These are phyloP conservation scores for Coregonus suidteri DNA, from an alignment of 2,797 vertebrate species.

Conservation along the genomic window DNA sequence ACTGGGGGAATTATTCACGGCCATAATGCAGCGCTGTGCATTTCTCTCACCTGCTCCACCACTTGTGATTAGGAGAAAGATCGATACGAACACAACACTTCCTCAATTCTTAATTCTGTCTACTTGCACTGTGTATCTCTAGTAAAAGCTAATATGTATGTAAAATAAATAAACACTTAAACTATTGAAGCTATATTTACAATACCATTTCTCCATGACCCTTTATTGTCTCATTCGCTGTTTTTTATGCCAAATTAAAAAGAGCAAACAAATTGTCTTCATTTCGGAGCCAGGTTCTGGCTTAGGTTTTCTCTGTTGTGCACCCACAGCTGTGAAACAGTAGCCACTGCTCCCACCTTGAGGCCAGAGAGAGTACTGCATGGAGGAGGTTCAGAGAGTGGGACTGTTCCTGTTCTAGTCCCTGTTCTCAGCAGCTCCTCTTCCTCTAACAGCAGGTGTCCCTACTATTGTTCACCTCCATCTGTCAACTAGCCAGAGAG, in stretches of 20 bases:
- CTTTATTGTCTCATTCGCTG: background rate
- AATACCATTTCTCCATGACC: background rate
- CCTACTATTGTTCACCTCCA: slow-evolving; percentile 72
- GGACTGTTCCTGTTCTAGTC: slow-evolving; percentile 49
- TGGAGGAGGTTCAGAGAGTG: slow-evolving; percentile 39
- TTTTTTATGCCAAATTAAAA: background rate
- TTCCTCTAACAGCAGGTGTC: slow-evolving; percentile 85
- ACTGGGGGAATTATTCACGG: background rate
- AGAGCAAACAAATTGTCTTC: background rate
- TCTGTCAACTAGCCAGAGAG: slow-evolving; percentile 42
- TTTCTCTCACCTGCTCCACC: slow-evolving; percentile 7
- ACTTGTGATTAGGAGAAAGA: background rate
- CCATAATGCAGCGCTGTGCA: background rate
- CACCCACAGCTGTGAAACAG: slow-evolving; percentile 57
- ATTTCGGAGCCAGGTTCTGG: background rate
- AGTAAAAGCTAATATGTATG: background rate
- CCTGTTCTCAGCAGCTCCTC: slow-evolving; percentile 69
- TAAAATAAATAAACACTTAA: background rate
- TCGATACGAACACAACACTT: background rate
- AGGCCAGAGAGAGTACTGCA: slow-evolving; percentile 62
- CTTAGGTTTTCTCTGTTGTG: slow-evolving; percentile 31
- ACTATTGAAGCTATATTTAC: background rate
- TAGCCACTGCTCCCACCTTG: slow-evolving; percentile 91
- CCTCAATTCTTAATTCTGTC: background rate
- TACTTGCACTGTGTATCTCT: background rate